phyloP scores from a whole-genome alignment of 2,888 invertebrate genomes.

The Cephus runcator region DNA sequence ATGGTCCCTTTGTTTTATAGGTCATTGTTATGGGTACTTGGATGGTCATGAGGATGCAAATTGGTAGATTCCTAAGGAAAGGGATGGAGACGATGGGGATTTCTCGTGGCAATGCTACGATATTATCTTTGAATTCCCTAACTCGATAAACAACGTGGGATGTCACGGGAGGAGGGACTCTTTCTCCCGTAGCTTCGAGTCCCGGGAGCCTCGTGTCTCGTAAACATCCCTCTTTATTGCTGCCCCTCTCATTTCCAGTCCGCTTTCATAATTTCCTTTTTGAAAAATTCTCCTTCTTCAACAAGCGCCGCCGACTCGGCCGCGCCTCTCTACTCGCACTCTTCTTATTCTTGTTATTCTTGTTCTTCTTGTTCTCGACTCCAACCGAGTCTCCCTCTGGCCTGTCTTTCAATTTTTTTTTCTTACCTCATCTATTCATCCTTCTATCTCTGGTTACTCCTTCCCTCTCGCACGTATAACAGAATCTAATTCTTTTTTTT shows the following conservation, averaged over 20 bases:
- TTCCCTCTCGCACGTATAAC: background rate
- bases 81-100: background rate
- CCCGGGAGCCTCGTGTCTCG: constrained; percentile 55
- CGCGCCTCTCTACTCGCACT: constrained; percentile 7
- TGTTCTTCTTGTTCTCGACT: constrained; percentile 3
- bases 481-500: background rate
- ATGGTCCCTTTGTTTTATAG: background rate
- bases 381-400: background rate
- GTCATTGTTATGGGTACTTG: background rate
- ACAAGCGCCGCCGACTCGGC: constrained; percentile 7
- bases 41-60: background rate
- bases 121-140: constrained; percentile 54
- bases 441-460: background rate
- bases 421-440: background rate
- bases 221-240: constrained; percentile 63
- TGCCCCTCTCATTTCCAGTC: constrained; percentile 58
- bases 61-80: background rate
- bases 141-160: constrained; percentile 57
- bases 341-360: constrained; percentile 7
- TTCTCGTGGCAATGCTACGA: constrained; percentile 26
- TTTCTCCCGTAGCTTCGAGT: constrained; percentile 25
- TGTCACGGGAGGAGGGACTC: constrained; percentile 46
- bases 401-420: background rate
- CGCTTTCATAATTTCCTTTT: constrained; percentile 60
- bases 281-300: constrained; percentile 41